Evolutionary conservation across 2,797 vertebrate genomes (phyloP).

Genomic region (Myotis myotis): DNA sequence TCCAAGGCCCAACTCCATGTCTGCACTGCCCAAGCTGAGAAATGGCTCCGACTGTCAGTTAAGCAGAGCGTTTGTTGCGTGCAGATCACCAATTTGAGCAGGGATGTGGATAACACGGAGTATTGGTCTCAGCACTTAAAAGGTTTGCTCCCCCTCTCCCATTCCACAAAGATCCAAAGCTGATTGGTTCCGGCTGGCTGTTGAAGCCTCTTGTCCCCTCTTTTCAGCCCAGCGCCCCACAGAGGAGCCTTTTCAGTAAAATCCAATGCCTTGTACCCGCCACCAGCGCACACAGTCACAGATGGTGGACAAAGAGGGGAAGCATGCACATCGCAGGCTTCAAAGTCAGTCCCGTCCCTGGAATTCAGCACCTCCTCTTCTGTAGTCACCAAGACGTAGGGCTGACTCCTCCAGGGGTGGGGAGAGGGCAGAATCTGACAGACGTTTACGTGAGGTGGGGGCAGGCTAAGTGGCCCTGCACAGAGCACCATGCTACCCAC

Average conservation of each 20-base stretch:
- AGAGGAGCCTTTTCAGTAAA: background rate
- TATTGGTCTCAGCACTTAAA: background rate
- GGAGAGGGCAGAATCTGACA: background rate
- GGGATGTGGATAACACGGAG: background rate
- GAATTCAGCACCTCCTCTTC: background rate
- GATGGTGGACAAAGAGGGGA: background rate
- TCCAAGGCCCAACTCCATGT: slow-evolving; percentile 58
- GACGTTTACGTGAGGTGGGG: background rate
- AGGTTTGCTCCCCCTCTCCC: background rate
- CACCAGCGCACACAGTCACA: background rate
- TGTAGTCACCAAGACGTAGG: background rate
- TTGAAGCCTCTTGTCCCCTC: background rate
- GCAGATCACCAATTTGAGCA: background rate
- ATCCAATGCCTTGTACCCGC: background rate
- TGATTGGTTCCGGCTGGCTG: background rate
- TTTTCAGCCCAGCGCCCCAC: background rate
- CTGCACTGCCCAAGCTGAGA: background rate
- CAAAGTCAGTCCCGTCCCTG: no score
- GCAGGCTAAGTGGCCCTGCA: accelerated
- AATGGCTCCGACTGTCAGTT: background rate
- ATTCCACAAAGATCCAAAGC: slow-evolving; percentile 23
- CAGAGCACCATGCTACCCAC: background rate
- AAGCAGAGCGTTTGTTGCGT: background rate
- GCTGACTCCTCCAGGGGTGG: background rate
- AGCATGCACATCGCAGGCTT: background rate